These are phyloP conservation scores for Corythucha ciliata DNA, from an alignment of 2,888 invertebrate species.

Conservation along the genomic window DNA sequence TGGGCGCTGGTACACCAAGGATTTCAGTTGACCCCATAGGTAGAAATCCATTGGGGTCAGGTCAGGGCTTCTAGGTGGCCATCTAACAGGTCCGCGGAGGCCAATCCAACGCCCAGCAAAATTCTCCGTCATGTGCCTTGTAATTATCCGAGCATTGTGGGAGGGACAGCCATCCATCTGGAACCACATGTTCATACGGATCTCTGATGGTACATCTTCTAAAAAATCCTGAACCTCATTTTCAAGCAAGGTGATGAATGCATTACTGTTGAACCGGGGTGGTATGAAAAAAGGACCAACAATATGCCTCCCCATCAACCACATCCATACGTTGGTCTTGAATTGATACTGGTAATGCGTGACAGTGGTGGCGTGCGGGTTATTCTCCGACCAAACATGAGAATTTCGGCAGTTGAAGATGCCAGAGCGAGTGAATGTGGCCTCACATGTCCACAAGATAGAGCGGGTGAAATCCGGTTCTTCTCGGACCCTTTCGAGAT, in stretches of 20 bases:
- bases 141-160: neutral
- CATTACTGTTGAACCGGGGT: neutral
- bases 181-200: neutral
- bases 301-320: neutral
- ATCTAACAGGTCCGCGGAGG: neutral
- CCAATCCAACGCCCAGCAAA: neutral
- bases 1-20: neutral
- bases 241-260: neutral
- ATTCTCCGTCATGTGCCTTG: neutral
- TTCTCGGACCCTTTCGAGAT: no score
- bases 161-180: neutral
- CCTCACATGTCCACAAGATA: slow-evolving; percentile 1
- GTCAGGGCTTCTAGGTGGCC: neutral
- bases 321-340: neutral
- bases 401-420: slow-evolving; percentile 5
- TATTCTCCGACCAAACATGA: neutral
- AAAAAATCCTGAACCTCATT: neutral
- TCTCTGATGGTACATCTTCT: neutral
- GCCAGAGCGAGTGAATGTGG: neutral
- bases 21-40: neutral
- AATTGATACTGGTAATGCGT: neutral
- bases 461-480: neutral
- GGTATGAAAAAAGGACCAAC: neutral
- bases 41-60: neutral
- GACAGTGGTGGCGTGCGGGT: neutral